These are phyloP conservation scores for Stegodyphus mimosarum DNA, from an alignment of 1,140 invertebrate genomes.

Conservation along the genomic window DNA sequence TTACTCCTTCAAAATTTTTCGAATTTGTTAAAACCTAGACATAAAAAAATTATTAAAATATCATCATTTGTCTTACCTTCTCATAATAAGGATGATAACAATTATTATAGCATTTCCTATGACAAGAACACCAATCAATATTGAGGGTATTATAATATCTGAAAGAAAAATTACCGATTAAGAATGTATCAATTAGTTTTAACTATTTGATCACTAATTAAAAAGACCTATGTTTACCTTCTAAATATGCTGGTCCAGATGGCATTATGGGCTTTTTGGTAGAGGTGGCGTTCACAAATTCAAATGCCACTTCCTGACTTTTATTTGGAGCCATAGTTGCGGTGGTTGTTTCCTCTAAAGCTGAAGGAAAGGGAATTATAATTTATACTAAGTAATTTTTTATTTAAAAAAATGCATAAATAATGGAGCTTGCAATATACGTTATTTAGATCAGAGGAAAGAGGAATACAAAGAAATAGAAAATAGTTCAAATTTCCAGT, in stretches of 20 bases:
- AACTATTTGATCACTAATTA: too few relatives aligned
- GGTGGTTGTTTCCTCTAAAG: constrained; percentile 14
- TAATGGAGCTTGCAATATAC: too few relatives aligned
- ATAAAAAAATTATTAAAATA: neutral
- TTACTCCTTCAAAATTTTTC: too few relatives aligned
- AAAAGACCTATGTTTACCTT: too few relatives aligned
- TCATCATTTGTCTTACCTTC: constrained; percentile 14
- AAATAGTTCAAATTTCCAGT: too few relatives aligned
- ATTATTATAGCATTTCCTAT: constrained; percentile 65
- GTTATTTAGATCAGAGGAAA: too few relatives aligned
- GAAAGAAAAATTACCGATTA: neutral
- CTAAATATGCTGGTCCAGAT: too few relatives aligned
- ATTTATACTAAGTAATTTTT: too few relatives aligned
- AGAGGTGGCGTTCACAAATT: neutral
- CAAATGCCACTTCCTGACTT: neutral
- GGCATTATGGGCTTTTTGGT: neutral
- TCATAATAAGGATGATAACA: constrained; percentile 63
- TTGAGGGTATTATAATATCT: constrained; percentile 63
- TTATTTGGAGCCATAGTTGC: neutral
- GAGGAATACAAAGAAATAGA: too few relatives aligned
- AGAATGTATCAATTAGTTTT: too few relatives aligned
- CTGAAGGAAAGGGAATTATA: neutral
- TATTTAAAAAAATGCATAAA: too few relatives aligned
- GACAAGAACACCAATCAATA: constrained; percentile 64
- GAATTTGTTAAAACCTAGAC: too few relatives aligned